Evolutionary conservation across 2,113 vertebrate genomes (phyloP).

Genomic region (Gadus macrocephalus): DNA sequence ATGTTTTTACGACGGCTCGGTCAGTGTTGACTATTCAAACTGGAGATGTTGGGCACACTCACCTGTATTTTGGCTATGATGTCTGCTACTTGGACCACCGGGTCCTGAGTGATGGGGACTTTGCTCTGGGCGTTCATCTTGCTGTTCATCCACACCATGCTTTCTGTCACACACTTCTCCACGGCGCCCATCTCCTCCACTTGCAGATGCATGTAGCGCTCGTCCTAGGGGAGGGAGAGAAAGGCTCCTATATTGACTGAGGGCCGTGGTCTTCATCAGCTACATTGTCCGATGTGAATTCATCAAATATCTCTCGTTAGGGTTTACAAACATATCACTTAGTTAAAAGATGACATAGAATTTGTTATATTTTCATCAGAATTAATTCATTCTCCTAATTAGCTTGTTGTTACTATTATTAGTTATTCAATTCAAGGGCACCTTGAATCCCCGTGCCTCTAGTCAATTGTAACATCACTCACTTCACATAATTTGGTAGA

Average conservation of each 20-base stretch:
- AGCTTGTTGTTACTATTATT: too few species aligned
- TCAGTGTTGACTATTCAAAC: too few species aligned
- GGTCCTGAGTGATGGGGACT: conserved; percentile 82
- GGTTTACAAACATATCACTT: neutral
- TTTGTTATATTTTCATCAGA: too few species aligned
- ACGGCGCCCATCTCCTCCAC: conserved; percentile 80
- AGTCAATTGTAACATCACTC: too few species aligned
- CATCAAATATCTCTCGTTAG: neutral
- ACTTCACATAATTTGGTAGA: too few species aligned
- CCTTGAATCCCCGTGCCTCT: too few species aligned
- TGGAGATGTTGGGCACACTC: conserved; percentile 27
- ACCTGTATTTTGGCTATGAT: conserved; percentile 89
- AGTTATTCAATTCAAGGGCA: too few species aligned
- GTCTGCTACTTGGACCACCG: conserved; percentile 88
- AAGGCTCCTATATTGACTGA: neutral
- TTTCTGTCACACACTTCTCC: conserved; percentile 82
- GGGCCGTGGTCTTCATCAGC: too few species aligned
- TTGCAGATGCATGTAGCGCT: conserved; percentile 83
- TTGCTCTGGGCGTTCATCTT: conserved; percentile 92
- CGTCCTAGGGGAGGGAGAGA: conserved; percentile 73
- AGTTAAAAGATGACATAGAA: neutral
- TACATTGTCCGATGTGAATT: conserved; percentile 3
- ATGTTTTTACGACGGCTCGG: too few species aligned
- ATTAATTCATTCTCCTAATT: too few species aligned
- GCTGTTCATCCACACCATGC: conserved; percentile 89